Evolutionary conservation across 2,797 vertebrate genomes (phyloP), one percentile per base, ranked within the genome.

Genomic region (Tenualosa ilisha): DNA sequence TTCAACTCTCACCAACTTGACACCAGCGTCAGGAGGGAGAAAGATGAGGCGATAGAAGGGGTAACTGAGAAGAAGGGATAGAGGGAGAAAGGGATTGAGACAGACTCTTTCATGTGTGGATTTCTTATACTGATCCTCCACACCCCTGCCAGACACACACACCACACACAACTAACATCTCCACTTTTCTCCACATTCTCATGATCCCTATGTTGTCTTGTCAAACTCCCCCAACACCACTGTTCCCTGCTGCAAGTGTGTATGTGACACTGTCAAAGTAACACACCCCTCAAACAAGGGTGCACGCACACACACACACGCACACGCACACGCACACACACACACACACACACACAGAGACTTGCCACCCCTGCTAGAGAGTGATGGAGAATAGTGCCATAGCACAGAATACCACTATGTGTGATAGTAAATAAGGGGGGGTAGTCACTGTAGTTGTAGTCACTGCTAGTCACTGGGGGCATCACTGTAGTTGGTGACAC

Each of bases 51-150:
- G 5, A 40, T 75, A 3, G 37, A 75, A 40, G 11, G 15, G 6
- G 90, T 86, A 90, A 86, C 83, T 87, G 79, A 84, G 85, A 86
- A 8, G 84, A 2, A 56, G 68, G 3, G 72, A 89, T 91, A 91
- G 79, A 90, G 90, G 90, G 89, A 2, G 26, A 9, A n/a, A 84
- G 84, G 51, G 92, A 53, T 87, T 56, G 83, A 65, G 61, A 3
- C 81, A 86, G 89, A 91, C 89, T 92, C 93, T 95, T 95, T 95
- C 92, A 95, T 94, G 93, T 95, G 91, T 90, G 93, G 95, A 93
- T 94, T 94, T 94, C 93, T 90, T 91, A 86, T 49, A 82, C 93
- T 94, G 92, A 93, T 92, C 93, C 90, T 81, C 61, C 83, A 50
- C 88, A 61, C 2, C 31, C 22, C 85, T 81, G 54, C 26, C 13